Conservation (phyloP, 2,888 invertebrate species). For the Volucella bombylans region DNA sequence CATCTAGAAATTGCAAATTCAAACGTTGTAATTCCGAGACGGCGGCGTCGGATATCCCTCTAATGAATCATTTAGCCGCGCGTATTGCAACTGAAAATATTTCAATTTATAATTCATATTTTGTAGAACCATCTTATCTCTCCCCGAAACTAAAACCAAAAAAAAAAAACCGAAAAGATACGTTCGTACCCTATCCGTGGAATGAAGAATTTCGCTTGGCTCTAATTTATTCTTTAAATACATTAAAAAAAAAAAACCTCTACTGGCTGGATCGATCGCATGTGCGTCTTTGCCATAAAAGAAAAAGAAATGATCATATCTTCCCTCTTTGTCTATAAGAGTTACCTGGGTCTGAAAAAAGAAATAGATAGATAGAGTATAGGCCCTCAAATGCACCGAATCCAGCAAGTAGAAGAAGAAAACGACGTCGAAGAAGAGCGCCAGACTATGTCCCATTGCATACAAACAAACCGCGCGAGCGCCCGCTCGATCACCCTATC, state of each 20-base stretch:
- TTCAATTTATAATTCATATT: conserved; percentile 59
- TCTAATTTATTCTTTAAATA: conserved; percentile 56
- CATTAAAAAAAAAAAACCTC: conserved; percentile 18
- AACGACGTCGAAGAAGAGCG: background rate
- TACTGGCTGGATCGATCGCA: conserved; percentile 43
- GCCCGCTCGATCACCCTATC: conserved; percentile 18
- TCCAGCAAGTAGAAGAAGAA: conserved; percentile 21
- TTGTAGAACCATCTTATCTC: conserved; percentile 56
- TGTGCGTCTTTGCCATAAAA: conserved; percentile 36
- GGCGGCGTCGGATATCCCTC: conserved; percentile 63
- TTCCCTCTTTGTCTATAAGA: conserved; percentile 49
- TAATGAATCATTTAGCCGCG: conserved; percentile 54
- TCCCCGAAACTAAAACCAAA: background rate
- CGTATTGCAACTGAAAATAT: conserved; percentile 4
- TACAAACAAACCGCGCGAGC: conserved; percentile 26
- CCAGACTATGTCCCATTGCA: conserved; percentile 15
- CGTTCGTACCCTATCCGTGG: background rate
- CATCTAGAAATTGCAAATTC: conserved; percentile 64
- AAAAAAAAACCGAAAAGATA: background rate
- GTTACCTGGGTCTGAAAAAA: conserved; percentile 33
- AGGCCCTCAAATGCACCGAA: conserved; percentile 57
- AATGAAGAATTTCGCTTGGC: conserved; percentile 54
- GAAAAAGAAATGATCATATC: conserved; percentile 3
- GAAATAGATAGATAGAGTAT: conserved; percentile 35
- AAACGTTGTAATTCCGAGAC: conserved; percentile 51